phyloP scores from a whole-genome alignment of 2,888 invertebrate species.

The Xanthorhoe spadicearia region DNA sequence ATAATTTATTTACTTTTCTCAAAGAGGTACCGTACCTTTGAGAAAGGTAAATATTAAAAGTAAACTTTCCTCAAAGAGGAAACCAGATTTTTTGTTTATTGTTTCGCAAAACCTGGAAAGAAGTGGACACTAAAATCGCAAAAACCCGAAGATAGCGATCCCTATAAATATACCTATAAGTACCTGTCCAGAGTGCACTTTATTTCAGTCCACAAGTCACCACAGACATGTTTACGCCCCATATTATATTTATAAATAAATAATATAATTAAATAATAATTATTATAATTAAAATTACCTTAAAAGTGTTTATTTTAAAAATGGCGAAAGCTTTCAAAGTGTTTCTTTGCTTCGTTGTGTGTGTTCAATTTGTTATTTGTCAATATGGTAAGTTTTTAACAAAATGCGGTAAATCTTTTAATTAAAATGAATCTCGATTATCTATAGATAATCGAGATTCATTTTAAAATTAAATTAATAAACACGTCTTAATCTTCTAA shows the following conservation, averaged over 20 bases:
- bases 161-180: constrained; percentile 7
- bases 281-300: not conserved
- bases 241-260: not conserved
- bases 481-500: too few species aligned
- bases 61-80: not conserved
- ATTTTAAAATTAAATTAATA: too few species aligned
- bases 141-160: not conserved
- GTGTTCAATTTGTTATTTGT: constrained; percentile 56
- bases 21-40: too few species aligned
- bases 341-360: constrained; percentile 61
- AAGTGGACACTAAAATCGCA: not conserved
- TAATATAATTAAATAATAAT: not conserved
- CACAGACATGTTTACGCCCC: constrained; percentile 14
- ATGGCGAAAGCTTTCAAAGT: constrained; percentile 53
- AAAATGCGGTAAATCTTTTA: too few species aligned
- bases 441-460: too few species aligned
- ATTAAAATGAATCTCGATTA: too few species aligned
- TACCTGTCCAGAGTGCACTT: constrained; percentile 6
- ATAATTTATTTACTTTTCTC: too few species aligned
- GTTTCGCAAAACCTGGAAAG: not conserved
- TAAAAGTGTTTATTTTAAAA: constrained; percentile 24
- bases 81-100: constrained; percentile 1
- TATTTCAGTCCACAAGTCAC: constrained; percentile 2
- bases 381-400: constrained; percentile 57
- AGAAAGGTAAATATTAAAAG: too few species aligned